phyloP scores from a whole-genome alignment of 2,797 vertebrate genomes.

The Ctenopoma kingsleyae region DNA sequence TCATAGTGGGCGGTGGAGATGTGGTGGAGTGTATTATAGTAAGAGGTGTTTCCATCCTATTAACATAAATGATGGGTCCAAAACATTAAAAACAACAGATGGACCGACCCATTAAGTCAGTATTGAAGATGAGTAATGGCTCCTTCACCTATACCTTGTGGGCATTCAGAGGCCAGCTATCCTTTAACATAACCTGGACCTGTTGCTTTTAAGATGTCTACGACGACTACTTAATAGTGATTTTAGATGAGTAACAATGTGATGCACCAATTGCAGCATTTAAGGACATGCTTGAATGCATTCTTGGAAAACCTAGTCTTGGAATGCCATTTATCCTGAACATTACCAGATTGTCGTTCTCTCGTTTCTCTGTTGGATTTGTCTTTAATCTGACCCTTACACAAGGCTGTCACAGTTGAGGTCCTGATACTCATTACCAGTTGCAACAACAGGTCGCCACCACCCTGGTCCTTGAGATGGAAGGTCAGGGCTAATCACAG shows the following conservation, averaged over 20 bases:
- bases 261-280: not conserved
- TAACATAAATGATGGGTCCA: too few species aligned
- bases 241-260: too few species aligned
- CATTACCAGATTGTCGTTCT: conserved; percentile 19
- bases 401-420: conserved; percentile 42
- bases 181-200: not conserved
- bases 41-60: too few species aligned
- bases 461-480: conserved; percentile 39
- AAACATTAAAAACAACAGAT: not conserved
- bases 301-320: not conserved
- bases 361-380: conserved; percentile 44
- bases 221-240: not conserved
- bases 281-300: not conserved
- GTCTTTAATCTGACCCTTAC: conserved; percentile 52
- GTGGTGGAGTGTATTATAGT: too few species aligned
- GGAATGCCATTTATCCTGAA: conserved; percentile 25
- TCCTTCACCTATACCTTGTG: not conserved
- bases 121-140: too few species aligned
- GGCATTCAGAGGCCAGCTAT: conserved; percentile 1
- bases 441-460: conserved; percentile 64
- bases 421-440: conserved; percentile 72
- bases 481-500: conserved; percentile 77
- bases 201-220: not conserved
- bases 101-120: not conserved
- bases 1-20: too few species aligned